Evolutionary conservation across 1,140 invertebrate species (phyloP).

Genomic region (Drosophila busckii): DNA sequence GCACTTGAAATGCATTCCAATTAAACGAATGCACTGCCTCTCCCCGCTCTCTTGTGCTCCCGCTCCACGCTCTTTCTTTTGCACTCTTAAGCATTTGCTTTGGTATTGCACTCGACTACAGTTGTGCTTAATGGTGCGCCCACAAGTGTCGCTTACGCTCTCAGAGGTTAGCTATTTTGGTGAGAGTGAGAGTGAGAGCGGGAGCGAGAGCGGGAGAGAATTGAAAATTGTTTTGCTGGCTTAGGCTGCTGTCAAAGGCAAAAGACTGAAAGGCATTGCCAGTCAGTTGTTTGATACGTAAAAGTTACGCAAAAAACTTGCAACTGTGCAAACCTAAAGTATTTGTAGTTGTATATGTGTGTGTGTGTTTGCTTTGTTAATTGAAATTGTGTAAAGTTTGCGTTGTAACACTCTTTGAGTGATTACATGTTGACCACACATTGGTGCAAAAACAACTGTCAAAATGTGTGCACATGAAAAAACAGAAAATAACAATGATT

Average conservation of each 20-base stretch:
- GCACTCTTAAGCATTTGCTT: background rate
- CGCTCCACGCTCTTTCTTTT: background rate
- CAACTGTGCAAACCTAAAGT: constrained; percentile 40
- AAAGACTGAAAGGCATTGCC: constrained; percentile 37
- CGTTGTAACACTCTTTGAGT: constrained; percentile 48
- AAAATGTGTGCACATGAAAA: constrained; percentile 1
- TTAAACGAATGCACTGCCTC: constrained; percentile 41
- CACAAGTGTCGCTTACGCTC: constrained; percentile 58
- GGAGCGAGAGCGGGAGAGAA: background rate
- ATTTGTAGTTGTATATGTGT: background rate
- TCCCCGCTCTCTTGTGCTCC: background rate
- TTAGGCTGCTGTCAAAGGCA: constrained; percentile 66
- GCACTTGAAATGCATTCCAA: constrained; percentile 67
- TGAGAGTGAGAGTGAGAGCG: background rate
- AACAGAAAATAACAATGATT: background rate
- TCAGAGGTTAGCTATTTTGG: constrained; percentile 28
- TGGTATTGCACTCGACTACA: background rate
- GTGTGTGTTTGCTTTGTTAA: constrained; percentile 7
- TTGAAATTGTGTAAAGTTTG: constrained; percentile 31
- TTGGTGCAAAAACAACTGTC: constrained; percentile 12
- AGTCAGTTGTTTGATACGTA: constrained; percentile 48
- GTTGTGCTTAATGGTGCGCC: constrained; percentile 46
- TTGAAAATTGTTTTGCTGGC: constrained; percentile 66
- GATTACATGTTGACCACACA: constrained; percentile 42
- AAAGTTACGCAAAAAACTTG: constrained; percentile 63